These are phyloP conservation scores for Steinernema khuongi DNA, from an alignment of 1,140 invertebrate species.

Conservation along the genomic window DNA sequence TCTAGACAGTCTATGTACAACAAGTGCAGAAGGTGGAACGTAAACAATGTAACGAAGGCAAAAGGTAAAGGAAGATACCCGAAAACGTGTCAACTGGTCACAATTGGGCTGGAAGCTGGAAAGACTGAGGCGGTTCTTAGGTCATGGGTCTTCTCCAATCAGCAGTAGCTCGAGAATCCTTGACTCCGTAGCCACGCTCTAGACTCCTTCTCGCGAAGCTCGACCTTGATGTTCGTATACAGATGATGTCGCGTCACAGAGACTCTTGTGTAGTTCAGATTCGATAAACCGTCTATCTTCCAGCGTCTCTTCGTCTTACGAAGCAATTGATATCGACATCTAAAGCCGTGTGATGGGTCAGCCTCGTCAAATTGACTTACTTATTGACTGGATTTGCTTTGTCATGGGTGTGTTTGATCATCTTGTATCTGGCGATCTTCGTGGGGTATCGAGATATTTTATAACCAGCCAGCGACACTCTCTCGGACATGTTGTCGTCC, in stretches of 20 bases:
- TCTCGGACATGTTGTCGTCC: constrained; percentile 51
- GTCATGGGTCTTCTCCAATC: constrained; percentile 7
- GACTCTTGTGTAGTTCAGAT: constrained; percentile 73
- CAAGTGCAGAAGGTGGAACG: too few relatives aligned
- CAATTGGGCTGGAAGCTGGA: constrained; percentile 1
- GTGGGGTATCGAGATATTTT: constrained; percentile 57
- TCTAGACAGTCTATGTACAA: too few relatives aligned
- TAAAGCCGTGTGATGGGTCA: constrained; percentile 24
- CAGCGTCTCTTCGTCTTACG: constrained; percentile 75
- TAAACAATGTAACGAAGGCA: background rate
- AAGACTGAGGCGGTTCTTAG: constrained; percentile 1
- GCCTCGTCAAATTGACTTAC: constrained; percentile 31
- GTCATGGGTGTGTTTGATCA: constrained; percentile 59
- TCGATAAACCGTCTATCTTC: constrained; percentile 77
- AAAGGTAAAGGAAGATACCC: constrained; percentile 2
- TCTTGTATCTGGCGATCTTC: constrained; percentile 59
- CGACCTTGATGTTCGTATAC: constrained; percentile 62
- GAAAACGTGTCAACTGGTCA: background rate
- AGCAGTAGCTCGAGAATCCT: constrained; percentile 26
- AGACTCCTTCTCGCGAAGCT: constrained; percentile 56
- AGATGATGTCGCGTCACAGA: constrained; percentile 66
- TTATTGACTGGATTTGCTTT: constrained; percentile 53
- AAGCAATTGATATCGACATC: constrained; percentile 70
- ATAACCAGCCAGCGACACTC: constrained; percentile 44
- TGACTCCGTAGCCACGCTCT: constrained; percentile 27